A percentile compares a stretch with the other conserved stretches of the same genome.
Evolutionary conservation across 1,140 invertebrate genomes (phyloP).

Genomic region (Galleria mellonella): DNA sequence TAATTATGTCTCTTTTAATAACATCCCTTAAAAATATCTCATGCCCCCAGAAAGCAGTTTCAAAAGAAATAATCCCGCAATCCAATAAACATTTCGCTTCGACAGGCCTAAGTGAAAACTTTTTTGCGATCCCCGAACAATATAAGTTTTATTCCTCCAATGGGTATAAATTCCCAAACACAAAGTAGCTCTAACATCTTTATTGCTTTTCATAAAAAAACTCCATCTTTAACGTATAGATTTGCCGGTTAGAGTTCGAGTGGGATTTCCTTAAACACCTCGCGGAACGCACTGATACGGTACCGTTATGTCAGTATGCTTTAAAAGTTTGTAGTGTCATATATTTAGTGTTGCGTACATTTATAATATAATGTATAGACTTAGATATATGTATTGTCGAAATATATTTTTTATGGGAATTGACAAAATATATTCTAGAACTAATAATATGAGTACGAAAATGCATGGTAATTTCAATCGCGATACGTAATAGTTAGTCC

Average conservation of each 20-base stretch:
- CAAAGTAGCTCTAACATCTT: constrained; percentile 70
- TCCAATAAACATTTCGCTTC: constrained; percentile 67
- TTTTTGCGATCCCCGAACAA: constrained; percentile 65
- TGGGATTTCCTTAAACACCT: constrained; percentile 31
- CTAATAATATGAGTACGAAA: too few species aligned
- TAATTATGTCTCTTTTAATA: too few species aligned
- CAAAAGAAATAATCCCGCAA: constrained; percentile 59
- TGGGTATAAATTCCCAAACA: constrained; percentile 69
- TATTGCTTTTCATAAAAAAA: constrained; percentile 71
- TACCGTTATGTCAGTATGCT: too few species aligned
- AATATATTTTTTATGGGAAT: too few species aligned
- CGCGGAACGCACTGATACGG: background rate
- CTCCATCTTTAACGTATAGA: constrained; percentile 52
- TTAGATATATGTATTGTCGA: too few species aligned
- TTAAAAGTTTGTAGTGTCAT: too few species aligned
- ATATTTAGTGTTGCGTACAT: too few species aligned
- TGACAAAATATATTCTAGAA: too few species aligned
- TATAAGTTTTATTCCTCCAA: constrained; percentile 70
- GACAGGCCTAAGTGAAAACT: constrained; percentile 69
- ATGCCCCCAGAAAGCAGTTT: constrained; percentile 24
- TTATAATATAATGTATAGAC: too few species aligned
- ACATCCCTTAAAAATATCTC: background rate
- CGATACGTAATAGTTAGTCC: too few species aligned
- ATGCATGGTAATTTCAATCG: too few species aligned
- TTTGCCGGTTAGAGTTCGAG: constrained; percentile 37